phyloP scores from a whole-genome alignment of 1,140 invertebrate species.

The Leptoteleia sp. region DNA sequence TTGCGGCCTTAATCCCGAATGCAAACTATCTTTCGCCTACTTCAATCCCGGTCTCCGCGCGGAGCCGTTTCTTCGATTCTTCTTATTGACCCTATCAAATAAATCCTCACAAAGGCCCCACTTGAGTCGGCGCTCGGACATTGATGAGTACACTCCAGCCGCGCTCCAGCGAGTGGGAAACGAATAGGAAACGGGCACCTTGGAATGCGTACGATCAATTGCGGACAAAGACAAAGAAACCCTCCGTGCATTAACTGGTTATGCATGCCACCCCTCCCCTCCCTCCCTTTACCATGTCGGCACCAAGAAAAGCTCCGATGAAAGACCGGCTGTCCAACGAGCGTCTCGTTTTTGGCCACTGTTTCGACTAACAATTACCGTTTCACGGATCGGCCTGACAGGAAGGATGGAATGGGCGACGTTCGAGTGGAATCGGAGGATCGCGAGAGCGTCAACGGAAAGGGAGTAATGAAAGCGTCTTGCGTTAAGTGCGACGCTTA shows the following conservation, averaged over 20 bases:
- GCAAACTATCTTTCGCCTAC: not conserved
- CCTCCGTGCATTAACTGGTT: constrained; percentile 42
- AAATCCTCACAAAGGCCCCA: constrained; percentile 9
- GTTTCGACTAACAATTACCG: no score
- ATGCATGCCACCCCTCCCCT: no score
- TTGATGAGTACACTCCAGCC: constrained; percentile 22
- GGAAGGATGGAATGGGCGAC: no score
- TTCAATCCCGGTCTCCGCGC: no score
- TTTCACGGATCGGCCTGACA: no score
- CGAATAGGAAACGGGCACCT: no score
- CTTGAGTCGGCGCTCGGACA: constrained; percentile 3
- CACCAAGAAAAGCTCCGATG: constrained; percentile 36
- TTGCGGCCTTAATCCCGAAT: not conserved
- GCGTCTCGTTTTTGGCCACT: constrained; percentile 51
- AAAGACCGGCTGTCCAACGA: constrained; percentile 55
- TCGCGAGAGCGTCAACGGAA: no score
- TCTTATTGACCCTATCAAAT: constrained; percentile 15
- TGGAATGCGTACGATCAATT: constrained; percentile 37
- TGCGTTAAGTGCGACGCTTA: no score
- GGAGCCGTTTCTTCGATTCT: not conserved
- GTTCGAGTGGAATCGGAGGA: no score
- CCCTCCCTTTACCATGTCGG: no score
- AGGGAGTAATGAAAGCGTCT: no score
- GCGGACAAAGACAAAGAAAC: constrained; percentile 44
- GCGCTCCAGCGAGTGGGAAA: constrained; percentile 24